Evolutionary conservation across 2,113 vertebrate species (phyloP), one percentile per base, ranked within the genome.

Genomic region (Poeciliopsis prolifica): DNA sequence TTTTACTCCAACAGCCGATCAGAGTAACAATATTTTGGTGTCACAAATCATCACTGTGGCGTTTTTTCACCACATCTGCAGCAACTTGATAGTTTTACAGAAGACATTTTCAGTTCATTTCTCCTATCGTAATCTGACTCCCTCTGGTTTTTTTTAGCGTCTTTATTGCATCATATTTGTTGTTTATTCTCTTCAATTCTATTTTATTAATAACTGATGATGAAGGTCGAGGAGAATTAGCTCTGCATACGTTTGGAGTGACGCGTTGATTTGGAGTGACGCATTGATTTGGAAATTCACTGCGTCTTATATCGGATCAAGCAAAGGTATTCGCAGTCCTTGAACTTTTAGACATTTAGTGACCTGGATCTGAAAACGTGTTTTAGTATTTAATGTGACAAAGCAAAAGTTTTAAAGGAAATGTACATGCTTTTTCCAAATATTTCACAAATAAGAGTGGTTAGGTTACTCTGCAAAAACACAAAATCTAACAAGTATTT

Each of bases 171-270:
- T 86, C 30, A 22, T 81, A 58, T 33, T 67, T 37, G 63, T 17
- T 78, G 72, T 67, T 79, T 48, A 61, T 65, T 63, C 30, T 63
- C 37, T 51, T 29, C 68, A 6, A 67, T 65, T 28, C 78, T 78
- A 54, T 40, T 77, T 64, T 64, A 11, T 12, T 37, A 68, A 65
- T 72, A 58, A 75, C 69, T 82, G 15, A 78, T 67, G 44, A 73
- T 37, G 48, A 42, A 62, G 29, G 69, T 77, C 60, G 24, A 37
- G 42, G 14, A 67, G 17, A 81, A 72, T 73, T 65, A 37, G n/a
- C 75, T 83, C 69, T 65, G 30, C 83, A 74, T 74, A 37, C 28
- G 73, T 74, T 74, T 17, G 44, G 65, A 72, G 81, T 2, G 19
- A 19, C 17, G 9, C 51, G 11, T 10, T 30, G 30, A 30, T 30